These are phyloP conservation scores for Paracanthobrama guichenoti DNA, from an alignment of 2,113 vertebrate species.

Conservation along the genomic window DNA sequence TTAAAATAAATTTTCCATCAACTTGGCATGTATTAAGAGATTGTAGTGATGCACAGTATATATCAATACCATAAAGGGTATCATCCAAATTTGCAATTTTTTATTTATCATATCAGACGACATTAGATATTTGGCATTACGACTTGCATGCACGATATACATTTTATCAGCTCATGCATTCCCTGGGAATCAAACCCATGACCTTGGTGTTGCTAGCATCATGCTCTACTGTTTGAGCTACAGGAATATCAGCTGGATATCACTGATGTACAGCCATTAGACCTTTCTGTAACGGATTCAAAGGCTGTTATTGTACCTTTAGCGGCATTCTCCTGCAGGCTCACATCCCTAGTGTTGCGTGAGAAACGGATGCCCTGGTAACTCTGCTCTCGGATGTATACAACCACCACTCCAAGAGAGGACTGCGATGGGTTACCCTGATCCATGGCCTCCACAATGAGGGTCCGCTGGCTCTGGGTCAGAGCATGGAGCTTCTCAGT, in stretches of 20 bases:
- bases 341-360: slow-evolving; percentile 80
- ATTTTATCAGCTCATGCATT: not conserved
- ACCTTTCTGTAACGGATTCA: not conserved
- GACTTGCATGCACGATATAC: not conserved
- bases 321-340: slow-evolving; percentile 85
- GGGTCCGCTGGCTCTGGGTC: slow-evolving; percentile 81
- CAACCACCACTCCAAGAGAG: slow-evolving; percentile 87
- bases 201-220: not conserved
- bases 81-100: not conserved
- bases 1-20: not conserved
- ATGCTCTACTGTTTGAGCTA: not conserved
- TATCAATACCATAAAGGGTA: not conserved
- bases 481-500: slow-evolving; percentile 77
- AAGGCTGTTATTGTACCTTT: slow-evolving; percentile 76
- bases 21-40: not conserved
- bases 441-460: slow-evolving; percentile 93
- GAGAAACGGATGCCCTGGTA: slow-evolving; percentile 87
- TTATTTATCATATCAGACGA: not conserved
- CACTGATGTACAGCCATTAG: not conserved
- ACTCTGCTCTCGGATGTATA: slow-evolving; percentile 85
- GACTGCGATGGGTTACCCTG: slow-evolving; percentile 90
- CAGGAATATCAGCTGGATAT: not conserved
- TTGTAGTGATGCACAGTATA: not conserved
- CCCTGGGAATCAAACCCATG: not conserved
- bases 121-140: not conserved